Conservation (phyloP, 1,140 invertebrate species). For the Drosophila punjabiensis region DNA sequence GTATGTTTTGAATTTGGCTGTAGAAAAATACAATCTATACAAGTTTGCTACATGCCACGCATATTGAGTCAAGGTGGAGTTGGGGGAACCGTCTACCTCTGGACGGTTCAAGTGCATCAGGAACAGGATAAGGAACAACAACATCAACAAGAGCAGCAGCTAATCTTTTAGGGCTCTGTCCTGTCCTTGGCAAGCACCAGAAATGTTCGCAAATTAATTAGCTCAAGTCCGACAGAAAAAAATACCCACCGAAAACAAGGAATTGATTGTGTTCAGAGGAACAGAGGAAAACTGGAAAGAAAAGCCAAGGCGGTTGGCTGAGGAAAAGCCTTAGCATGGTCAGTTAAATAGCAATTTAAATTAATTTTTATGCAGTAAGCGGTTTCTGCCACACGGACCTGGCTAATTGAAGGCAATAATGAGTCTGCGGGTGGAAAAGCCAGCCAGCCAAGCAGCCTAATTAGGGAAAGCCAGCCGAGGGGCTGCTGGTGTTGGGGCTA, state of each 20-base stretch:
- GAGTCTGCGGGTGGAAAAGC: conserved; percentile 42
- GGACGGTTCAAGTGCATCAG: conserved; percentile 33
- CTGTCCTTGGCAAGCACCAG: conserved; percentile 5
- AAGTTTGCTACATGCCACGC: conserved; percentile 46
- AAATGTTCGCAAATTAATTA: conserved; percentile 50
- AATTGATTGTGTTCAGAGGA: conserved; percentile 20
- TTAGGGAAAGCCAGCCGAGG: conserved; percentile 28
- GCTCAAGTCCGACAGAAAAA: neutral
- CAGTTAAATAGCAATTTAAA: conserved; percentile 82
- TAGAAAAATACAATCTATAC: conserved; percentile 52
- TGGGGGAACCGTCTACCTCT: neutral
- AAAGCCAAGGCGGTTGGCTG: conserved; percentile 27
- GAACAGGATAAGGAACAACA: conserved; percentile 9
- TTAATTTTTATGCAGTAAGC: conserved; percentile 77
- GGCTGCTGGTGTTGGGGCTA: conserved; percentile 1
- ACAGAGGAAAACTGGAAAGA: conserved; percentile 16
- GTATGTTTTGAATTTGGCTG: conserved; percentile 29
- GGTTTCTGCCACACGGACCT: conserved; percentile 34
- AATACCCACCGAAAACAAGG: conserved; percentile 1
- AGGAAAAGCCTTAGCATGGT: conserved; percentile 58
- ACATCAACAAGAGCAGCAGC: conserved; percentile 10
- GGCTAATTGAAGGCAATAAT: conserved; percentile 68
- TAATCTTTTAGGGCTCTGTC: conserved; percentile 3
- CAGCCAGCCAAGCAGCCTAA: conserved; percentile 57
- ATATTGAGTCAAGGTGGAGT: conserved; percentile 19